A percentile compares a stretch with the other conserved stretches of the same genome.
Evolutionary conservation across 2,113 vertebrate genomes (phyloP).

Genomic region (Psettodes erumei): DNA sequence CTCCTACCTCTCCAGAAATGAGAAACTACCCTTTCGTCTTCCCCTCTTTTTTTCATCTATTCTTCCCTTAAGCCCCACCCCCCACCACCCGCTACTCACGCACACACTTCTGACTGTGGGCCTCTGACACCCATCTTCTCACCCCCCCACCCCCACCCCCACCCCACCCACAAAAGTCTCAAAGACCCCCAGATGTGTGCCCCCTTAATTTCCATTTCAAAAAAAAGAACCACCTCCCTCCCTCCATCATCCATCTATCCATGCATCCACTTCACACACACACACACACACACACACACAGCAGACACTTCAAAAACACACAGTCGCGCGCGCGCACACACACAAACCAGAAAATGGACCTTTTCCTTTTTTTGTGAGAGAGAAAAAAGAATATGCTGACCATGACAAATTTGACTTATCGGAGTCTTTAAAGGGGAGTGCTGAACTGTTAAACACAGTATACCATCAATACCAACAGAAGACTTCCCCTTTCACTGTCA

Average conservation of each 20-base stretch:
- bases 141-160: constrained; percentile 22
- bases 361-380: not conserved
- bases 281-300: constrained; percentile 35
- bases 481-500: constrained; percentile 33
- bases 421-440: constrained; percentile 20
- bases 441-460: not conserved
- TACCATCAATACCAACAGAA: not conserved
- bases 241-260: constrained; percentile 60
- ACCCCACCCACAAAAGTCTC: constrained; percentile 68
- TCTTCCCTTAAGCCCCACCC: constrained; percentile 34
- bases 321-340: constrained; percentile 22
- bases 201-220: constrained; percentile 80
- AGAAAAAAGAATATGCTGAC: constrained; percentile 25
- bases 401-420: constrained; percentile 30
- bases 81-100: constrained; percentile 27
- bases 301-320: constrained; percentile 43
- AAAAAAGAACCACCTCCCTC: constrained; percentile 70
- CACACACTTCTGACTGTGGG: constrained; percentile 69
- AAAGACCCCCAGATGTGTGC: constrained; percentile 82
- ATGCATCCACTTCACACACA: constrained; percentile 33
- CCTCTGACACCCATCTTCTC: constrained; percentile 74
- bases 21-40: constrained; percentile 54
- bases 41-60: constrained; percentile 33
- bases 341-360: constrained; percentile 14
- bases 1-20: constrained; percentile 36